Evolutionary conservation across 2,797 vertebrate species (phyloP).

Genomic region (Natrix natrix): DNA sequence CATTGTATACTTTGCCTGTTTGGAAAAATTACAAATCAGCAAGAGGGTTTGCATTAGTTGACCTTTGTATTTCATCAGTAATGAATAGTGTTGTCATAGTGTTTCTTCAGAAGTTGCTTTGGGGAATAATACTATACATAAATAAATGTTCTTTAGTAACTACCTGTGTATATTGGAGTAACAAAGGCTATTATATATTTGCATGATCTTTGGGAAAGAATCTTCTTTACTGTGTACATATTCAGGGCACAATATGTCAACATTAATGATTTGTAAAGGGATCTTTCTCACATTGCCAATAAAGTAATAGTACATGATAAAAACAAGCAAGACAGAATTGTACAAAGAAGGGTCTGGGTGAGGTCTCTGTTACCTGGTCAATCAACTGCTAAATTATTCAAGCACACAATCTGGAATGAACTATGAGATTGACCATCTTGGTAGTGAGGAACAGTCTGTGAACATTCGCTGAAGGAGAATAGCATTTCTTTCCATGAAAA

Average conservation of each 20-base stretch:
- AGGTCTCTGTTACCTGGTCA: not conserved
- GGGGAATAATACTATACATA: slow-evolving; percentile 25
- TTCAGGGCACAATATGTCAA: not conserved
- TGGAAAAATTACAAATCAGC: not conserved
- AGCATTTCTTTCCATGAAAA: not conserved
- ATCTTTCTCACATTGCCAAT: not conserved
- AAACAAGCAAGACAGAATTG: not conserved
- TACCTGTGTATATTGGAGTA: slow-evolving; percentile 2
- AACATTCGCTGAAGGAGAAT: not conserved
- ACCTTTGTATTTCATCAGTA: slow-evolving; percentile 13
- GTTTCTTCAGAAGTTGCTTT: slow-evolving; percentile 25
- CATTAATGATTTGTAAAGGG: not conserved
- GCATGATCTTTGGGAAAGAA: slow-evolving; percentile 29
- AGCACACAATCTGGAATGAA: not conserved
- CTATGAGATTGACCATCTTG: not conserved
- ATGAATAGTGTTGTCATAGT: slow-evolving; percentile 17
- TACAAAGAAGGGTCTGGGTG: not conserved
- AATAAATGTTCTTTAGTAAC: slow-evolving; percentile 35
- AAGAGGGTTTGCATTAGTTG: not conserved
- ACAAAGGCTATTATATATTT: slow-evolving; percentile 31
- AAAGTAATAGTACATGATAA: not conserved
- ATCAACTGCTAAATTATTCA: not conserved
- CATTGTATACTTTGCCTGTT: not conserved
- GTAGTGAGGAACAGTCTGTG: not conserved
- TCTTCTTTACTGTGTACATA: not conserved